Evolutionary conservation across 1,140 invertebrate species (phyloP).

Genomic region (Panagrolaimus sp.): DNA sequence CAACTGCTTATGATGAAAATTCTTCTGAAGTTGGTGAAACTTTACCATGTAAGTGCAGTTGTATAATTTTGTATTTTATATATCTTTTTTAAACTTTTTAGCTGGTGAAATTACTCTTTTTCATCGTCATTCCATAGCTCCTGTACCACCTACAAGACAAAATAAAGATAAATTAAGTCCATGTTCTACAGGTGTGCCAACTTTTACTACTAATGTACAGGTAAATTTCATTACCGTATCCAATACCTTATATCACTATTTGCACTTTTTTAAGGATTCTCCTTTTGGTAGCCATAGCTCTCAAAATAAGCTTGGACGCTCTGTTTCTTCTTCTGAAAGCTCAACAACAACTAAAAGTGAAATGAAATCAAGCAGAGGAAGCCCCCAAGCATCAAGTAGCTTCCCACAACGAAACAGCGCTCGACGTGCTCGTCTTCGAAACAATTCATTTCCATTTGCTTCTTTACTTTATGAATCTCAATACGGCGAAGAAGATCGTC

Average conservation of each 20-base stretch:
- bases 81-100: background rate
- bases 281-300: background rate
- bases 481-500: constrained; percentile 4
- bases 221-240: background rate
- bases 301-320: background rate
- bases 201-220: background rate
- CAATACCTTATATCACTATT: background rate
- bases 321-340: background rate
- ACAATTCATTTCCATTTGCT: constrained; percentile 11
- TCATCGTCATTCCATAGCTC: background rate
- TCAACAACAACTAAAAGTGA: constrained; percentile 2
- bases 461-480: constrained; percentile 11
- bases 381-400: constrained; percentile 11
- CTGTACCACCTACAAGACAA: background rate
- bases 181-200: background rate
- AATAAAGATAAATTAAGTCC: background rate
- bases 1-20: background rate
- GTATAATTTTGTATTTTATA: background rate
- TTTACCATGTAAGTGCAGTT: background rate
- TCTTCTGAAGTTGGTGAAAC: background rate
- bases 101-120: background rate
- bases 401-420: constrained; percentile 11
- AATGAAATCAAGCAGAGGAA: background rate
- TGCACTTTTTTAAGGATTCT: background rate
- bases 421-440: constrained; percentile 2